Evolutionary conservation across 2,888 invertebrate genomes (phyloP), one percentile per base, ranked within the genome.

Genomic region (Chrysolina oricalcia): DNA sequence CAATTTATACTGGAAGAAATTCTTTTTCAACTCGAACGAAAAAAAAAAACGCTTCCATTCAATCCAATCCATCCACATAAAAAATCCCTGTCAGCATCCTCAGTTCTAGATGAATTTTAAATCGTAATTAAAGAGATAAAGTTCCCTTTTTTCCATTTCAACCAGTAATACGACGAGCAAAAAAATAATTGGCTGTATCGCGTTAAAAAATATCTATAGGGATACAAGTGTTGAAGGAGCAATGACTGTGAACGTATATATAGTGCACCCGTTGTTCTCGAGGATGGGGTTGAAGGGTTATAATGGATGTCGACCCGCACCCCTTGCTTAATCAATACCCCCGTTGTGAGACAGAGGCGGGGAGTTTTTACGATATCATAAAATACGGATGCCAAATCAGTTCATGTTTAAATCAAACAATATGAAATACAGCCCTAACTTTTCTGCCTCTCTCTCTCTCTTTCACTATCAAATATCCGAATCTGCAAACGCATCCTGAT

Each of bases 251-350:
- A 67, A 79, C 71, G 78, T 74, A 76, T 66, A 59, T 73, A 73
- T 68, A 74, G 73, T 76, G 73, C 78, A 75, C 78, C 79, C 78
- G 80, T 80, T 80, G 81, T 82, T 81, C 79, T 82, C 78, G 80
- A 80, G 79, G 77, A 82, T 80, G 77, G 81, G 80, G 78, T 73
- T 82, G 82, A 82, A 81, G 83, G 82, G 81, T 82, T 81, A 81
- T 80, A 82, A 83, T 82, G 81, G 82, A 81, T 79, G 78, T 46
- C 76, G 78, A 65, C 74, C 75, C 81, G 78, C 81, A 81, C 82
- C 82, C 83, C 81, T 77, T 80, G 83, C 82, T 83, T 82, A 83
- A 84, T 84, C 84, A 83, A 84, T 84, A 84, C 81, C 84, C 80
- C 80, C 78, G 59, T 59, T 59, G 59, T 35, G 43, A 66, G 46